Evolutionary conservation across 2,888 invertebrate genomes (phyloP), one percentile per base, ranked within the genome.

Genomic region (Prosopocoilus inquinatus): DNA sequence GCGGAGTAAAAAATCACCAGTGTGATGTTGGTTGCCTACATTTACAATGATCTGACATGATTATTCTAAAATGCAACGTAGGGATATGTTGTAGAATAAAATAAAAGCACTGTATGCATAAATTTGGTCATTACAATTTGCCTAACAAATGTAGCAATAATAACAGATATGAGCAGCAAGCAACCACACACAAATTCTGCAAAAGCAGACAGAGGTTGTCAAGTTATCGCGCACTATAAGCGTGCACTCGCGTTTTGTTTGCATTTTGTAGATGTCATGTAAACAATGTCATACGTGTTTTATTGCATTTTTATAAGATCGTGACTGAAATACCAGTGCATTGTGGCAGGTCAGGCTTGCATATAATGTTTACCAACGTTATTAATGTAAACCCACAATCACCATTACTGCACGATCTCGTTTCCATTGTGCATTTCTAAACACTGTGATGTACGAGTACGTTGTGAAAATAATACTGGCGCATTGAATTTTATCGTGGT

Each of bases 241-340:
- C 58, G 50, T 52, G 50, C 53, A 54, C 61, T 63, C 66, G 64
- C 65, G 66, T 62, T 55, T 61, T 64, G 64, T 63, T 64, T 67
- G 65, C 62, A 64, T 62, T 71, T 70, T 69, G 69, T 70, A 67
- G 59, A 64, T 62, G 70, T 67, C 70, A 64, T 70, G 70, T 70
- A 71, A 70, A 71, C 71, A 71, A 69, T 68, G 67, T 66, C 67
- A 67, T 65, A 64, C 67, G 69, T 70, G 64, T 67, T 70, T 67
- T 70, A 70, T 70, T 69, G 67, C 64, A 64, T 68, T 69, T 68
- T 68, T 69, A 69, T 69, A 64, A 66, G 65, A 67, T 67, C 70
- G 70, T 71, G 71, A 71, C 70, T 69, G 60, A 67, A 69, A 69
- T 67, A 61, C 65, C 61, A 58, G 56, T 57, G 65, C 65, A 65